Evolutionary conservation across 2,888 invertebrate genomes (phyloP).

Genomic region (Eupsilia transversa): DNA sequence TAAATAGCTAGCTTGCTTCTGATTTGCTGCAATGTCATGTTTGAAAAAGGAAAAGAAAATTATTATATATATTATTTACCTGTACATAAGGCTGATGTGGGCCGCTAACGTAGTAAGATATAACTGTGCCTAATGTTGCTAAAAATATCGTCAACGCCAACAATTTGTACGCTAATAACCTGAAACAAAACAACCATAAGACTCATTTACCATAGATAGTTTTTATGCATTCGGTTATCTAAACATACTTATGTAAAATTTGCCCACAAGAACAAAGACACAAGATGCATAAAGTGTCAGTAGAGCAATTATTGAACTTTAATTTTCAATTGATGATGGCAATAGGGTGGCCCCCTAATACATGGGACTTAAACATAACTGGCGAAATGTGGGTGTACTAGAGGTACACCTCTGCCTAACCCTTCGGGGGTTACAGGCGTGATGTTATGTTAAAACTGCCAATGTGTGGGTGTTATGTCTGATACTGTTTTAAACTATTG

Average conservation of each 20-base stretch:
- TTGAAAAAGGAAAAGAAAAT: neutral
- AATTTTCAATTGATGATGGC: neutral
- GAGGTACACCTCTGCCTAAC: neutral
- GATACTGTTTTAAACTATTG: neutral
- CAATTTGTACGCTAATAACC: conserved; percentile 91
- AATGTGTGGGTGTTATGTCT: neutral
- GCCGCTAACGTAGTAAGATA: conserved; percentile 91
- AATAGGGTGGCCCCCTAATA: neutral
- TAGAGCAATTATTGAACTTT: neutral
- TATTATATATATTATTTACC: conserved; percentile 76
- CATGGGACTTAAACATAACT: neutral
- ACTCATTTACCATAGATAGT: neutral
- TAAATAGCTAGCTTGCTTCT: neutral
- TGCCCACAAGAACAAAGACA: neutral
- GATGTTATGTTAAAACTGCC: neutral
- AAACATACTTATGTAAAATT: neutral
- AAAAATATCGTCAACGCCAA: conserved; percentile 88
- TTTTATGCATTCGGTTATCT: neutral
- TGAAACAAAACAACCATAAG: conserved; percentile 77
- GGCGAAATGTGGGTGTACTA: neutral
- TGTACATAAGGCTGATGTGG: conserved; percentile 92
- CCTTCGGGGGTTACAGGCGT: neutral
- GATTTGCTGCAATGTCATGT: neutral
- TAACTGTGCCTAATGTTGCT: conserved; percentile 85
- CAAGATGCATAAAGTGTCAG: neutral